phyloP scores from a whole-genome alignment of 2,888 invertebrate genomes.

The Hirtodrosophila duncani region DNA sequence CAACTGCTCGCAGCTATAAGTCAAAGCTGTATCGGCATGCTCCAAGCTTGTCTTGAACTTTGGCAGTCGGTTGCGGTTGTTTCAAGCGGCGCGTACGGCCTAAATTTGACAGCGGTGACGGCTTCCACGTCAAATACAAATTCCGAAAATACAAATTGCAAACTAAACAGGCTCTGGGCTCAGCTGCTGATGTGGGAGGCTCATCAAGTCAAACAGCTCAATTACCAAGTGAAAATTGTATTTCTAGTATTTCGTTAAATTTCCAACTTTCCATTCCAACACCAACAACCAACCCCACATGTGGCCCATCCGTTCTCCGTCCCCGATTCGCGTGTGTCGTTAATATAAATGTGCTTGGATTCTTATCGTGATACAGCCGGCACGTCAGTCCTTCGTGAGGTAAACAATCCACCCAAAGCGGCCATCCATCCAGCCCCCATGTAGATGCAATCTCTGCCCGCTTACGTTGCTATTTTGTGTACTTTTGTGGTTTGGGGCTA shows the following conservation, averaged over 20 bases:
- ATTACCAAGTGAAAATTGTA: slow-evolving; percentile 31
- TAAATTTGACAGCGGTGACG: slow-evolving; percentile 22
- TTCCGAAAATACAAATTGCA: slow-evolving; percentile 11
- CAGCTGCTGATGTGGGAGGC: slow-evolving; percentile 11
- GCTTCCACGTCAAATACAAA: slow-evolving; percentile 5
- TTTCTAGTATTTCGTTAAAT: slow-evolving; percentile 1
- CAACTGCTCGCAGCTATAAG: slow-evolving; percentile 28
- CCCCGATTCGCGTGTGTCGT: slow-evolving; percentile 45
- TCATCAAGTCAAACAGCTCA: slow-evolving; percentile 16
- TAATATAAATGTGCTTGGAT: slow-evolving; percentile 53
- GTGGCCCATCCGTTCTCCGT: no score
- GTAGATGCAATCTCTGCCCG: neutral
- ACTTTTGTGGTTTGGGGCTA: slow-evolving; percentile 1
- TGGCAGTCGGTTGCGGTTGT: slow-evolving; percentile 63
- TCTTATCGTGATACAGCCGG: slow-evolving; percentile 40
- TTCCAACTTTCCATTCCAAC: neutral
- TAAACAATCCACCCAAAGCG: neutral
- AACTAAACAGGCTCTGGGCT: no score
- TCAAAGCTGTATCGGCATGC: slow-evolving; percentile 39
- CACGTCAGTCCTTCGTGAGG: slow-evolving; percentile 9
- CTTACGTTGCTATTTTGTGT: slow-evolving; percentile 18
- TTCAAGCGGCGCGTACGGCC: slow-evolving; percentile 52
- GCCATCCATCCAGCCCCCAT: neutral
- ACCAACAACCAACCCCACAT: no score
- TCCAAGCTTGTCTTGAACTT: slow-evolving; percentile 61